A percentile compares a stretch with the other conserved stretches of the same genome.
Conservation (phyloP, 2,113 vertebrate genomes). For the Pelmatolapia mariae region DNA sequence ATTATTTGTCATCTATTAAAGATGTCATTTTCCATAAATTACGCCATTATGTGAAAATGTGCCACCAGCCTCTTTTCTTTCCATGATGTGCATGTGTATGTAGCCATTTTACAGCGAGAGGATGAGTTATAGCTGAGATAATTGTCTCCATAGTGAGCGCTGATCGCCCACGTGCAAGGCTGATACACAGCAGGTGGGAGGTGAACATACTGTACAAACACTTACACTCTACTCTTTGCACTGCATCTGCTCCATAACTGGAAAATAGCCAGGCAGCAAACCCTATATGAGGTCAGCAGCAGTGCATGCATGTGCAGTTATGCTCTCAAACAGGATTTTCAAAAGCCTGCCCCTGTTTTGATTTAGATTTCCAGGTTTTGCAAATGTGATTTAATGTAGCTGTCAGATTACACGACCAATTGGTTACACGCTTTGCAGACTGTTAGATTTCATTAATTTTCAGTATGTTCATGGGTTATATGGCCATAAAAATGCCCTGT, state of each 20-base stretch:
- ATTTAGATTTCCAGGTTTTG: background rate
- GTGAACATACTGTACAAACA: constrained; percentile 48
- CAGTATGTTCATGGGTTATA: background rate
- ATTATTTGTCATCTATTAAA: background rate
- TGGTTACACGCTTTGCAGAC: background rate
- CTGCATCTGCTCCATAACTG: background rate
- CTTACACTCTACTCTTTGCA: constrained; percentile 4
- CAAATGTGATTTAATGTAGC: background rate
- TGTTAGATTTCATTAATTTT: background rate
- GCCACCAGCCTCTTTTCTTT: background rate
- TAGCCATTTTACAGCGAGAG: constrained; percentile 9
- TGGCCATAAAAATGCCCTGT: background rate
- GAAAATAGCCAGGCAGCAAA: background rate
- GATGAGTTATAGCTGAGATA: constrained; percentile 47
- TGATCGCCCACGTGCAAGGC: constrained; percentile 50
- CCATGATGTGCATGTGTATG: background rate
- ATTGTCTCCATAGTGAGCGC: constrained; percentile 53
- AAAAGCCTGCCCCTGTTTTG: background rate
- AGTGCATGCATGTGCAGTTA: background rate
- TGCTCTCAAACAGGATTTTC: background rate
- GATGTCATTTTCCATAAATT: background rate
- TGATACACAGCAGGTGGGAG: constrained; percentile 59
- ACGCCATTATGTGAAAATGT: background rate
- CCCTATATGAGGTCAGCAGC: background rate
- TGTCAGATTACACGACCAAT: background rate